phyloP scores from a whole-genome alignment of 2,797 vertebrate genomes.

The Argya squamiceps region DNA sequence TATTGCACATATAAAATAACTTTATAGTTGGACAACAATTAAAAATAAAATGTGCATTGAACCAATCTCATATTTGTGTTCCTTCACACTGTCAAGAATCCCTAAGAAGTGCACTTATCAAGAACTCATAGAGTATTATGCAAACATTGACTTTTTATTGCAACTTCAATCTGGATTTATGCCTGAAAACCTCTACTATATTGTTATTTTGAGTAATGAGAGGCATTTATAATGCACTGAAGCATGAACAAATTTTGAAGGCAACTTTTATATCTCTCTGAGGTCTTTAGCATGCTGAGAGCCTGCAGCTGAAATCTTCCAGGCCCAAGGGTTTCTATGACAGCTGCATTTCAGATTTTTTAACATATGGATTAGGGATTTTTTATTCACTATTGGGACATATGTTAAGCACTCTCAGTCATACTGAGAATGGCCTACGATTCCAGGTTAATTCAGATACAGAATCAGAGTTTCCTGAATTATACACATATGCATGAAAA shows the following conservation, averaged over 20 bases:
- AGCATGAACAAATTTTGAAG: neutral
- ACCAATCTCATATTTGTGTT: neutral
- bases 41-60: slow-evolving; percentile 38
- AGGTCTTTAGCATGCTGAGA: slow-evolving; percentile 15
- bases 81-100: slow-evolving; percentile 19
- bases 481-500: neutral
- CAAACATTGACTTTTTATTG: slow-evolving; percentile 48
- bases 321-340: neutral
- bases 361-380: neutral
- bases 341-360: neutral
- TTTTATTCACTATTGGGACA: neutral
- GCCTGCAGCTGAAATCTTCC: neutral
- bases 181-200: neutral
- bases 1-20: neutral
- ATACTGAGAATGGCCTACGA: neutral
- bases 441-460: neutral
- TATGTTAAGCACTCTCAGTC: neutral
- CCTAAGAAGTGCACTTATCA: slow-evolving; percentile 12
- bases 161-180: slow-evolving; percentile 13
- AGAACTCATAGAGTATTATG: slow-evolving; percentile 9
- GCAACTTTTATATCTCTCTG: slow-evolving; percentile 25
- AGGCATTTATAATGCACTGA: slow-evolving; percentile 13
- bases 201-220: slow-evolving; percentile 22
- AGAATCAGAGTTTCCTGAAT: neutral
- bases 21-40: slow-evolving; percentile 11